phyloP scores from a whole-genome alignment of 2,113 vertebrate genomes.

The Rallus limicola region DNA sequence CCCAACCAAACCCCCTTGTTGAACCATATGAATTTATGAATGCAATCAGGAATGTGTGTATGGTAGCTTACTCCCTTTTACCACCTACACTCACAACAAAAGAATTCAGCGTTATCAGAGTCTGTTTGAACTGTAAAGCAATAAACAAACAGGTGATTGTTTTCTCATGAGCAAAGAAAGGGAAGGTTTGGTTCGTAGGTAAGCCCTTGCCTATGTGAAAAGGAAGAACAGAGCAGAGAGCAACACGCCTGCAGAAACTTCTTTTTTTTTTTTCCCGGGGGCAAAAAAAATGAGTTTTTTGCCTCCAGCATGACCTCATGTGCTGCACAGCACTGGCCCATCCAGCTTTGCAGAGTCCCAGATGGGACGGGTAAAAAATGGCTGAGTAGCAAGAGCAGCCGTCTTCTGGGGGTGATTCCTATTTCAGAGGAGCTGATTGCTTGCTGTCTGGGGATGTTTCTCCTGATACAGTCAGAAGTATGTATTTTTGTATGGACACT shows the following conservation, averaged over 20 bases:
- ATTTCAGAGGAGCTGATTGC: background rate
- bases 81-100: slow-evolving; percentile 16
- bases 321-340: rapidly evolving
- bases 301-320: background rate
- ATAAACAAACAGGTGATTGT: slow-evolving; percentile 70
- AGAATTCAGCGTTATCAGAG: slow-evolving; percentile 66
- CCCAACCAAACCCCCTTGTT: background rate
- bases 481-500: background rate
- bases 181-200: slow-evolving; percentile 23
- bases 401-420: background rate
- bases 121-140: slow-evolving; percentile 64
- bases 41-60: background rate
- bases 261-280: background rate
- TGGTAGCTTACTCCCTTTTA: slow-evolving; percentile 19
- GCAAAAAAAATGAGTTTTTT: background rate
- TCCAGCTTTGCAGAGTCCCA: background rate
- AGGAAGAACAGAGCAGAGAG: background rate
- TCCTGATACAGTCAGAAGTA: background rate
- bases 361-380: rapidly evolving
- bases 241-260: background rate
- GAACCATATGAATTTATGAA: background rate
- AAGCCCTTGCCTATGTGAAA: slow-evolving; percentile 23
- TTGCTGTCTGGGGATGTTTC: background rate
- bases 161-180: slow-evolving; percentile 32
- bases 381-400: background rate